These are phyloP conservation scores for Saccopteryx leptura DNA, from an alignment of 2,113 vertebrate genomes.

Conservation along the genomic window DNA sequence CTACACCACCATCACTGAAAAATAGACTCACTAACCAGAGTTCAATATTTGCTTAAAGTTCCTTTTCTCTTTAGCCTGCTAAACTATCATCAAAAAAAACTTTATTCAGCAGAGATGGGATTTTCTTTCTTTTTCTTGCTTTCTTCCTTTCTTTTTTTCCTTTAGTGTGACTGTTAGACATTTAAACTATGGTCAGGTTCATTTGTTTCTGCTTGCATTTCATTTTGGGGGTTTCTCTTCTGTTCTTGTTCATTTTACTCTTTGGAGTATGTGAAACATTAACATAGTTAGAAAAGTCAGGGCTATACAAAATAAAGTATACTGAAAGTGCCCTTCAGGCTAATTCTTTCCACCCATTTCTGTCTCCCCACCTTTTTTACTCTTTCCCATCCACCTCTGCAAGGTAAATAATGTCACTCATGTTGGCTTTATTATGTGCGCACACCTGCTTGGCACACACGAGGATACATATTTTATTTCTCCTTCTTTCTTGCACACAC, in stretches of 20 bases:
- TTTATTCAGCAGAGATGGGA: too few relatives aligned
- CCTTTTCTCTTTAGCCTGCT: neutral
- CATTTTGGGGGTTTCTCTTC: neutral
- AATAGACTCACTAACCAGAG: neutral
- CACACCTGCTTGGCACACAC: too few relatives aligned
- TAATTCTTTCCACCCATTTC: rapidly evolving
- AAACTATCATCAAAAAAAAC: neutral
- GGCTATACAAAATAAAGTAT: neutral
- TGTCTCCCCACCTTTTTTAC: neutral
- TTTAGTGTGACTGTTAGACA: neutral
- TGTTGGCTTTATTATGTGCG: too few relatives aligned
- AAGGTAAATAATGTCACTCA: neutral
- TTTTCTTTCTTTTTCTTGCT: neutral
- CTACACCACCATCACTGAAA: neutral
- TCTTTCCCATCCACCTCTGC: neutral
- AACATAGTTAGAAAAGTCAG: neutral
- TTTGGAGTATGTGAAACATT: neutral
- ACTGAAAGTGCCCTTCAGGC: neutral
- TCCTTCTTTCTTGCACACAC: too few relatives aligned
- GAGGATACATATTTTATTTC: too few relatives aligned
- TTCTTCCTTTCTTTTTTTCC: neutral
- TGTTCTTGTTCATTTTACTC: neutral
- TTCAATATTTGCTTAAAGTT: neutral
- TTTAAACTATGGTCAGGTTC: neutral
- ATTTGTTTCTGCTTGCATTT: neutral